Percentiles rank a stretch among this genome's conserved stretches.
Conservation (phyloP, 2,113 vertebrate species). For the Cynoglossus semilaevis region DNA sequence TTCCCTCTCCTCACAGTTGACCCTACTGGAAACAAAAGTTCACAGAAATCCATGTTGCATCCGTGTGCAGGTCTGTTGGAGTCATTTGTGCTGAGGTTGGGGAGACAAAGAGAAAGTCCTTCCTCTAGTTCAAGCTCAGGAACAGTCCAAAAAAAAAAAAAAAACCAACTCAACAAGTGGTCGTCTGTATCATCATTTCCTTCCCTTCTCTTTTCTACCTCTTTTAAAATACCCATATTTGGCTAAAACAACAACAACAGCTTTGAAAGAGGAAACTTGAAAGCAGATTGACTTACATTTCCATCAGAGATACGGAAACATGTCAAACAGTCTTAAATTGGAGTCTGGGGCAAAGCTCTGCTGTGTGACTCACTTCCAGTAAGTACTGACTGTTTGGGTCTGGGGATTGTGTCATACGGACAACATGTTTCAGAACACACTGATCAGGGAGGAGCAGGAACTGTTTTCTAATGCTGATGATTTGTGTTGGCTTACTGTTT, state of each 20-base stretch:
- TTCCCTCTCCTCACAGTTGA: conserved; percentile 57
- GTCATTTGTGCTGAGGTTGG: conserved; percentile 21
- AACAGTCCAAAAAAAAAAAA: conserved; percentile 38
- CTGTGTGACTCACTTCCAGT: conserved; percentile 61
- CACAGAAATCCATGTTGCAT: conserved; percentile 40
- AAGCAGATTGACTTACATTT: conserved; percentile 52
- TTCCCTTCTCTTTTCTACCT: conserved; percentile 32
- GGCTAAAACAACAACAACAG: conserved; percentile 15
- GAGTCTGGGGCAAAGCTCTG: conserved; percentile 41
- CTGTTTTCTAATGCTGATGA: not conserved
- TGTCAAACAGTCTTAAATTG: conserved; percentile 45
- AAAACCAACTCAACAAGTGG: conserved; percentile 31
- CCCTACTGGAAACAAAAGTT: conserved; percentile 50
- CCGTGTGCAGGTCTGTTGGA: conserved; percentile 52
- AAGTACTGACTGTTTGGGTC: conserved; percentile 48
- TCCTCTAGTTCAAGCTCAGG: conserved; percentile 17
- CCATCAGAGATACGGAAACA: conserved; percentile 52
- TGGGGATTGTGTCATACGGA: conserved; percentile 29
- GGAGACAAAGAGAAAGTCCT: conserved; percentile 32
- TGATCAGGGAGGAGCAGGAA: conserved; percentile 8
- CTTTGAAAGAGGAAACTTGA: conserved; percentile 34
- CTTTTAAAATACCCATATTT: conserved; percentile 46
- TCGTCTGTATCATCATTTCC: conserved; percentile 37
- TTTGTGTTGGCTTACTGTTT: conserved; percentile 3
- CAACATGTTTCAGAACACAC: conserved; percentile 19